A percentile compares a stretch with the other conserved stretches of the same genome.
phyloP scores from a whole-genome alignment of 1,140 invertebrate genomes.

The Cydia splendana region DNA sequence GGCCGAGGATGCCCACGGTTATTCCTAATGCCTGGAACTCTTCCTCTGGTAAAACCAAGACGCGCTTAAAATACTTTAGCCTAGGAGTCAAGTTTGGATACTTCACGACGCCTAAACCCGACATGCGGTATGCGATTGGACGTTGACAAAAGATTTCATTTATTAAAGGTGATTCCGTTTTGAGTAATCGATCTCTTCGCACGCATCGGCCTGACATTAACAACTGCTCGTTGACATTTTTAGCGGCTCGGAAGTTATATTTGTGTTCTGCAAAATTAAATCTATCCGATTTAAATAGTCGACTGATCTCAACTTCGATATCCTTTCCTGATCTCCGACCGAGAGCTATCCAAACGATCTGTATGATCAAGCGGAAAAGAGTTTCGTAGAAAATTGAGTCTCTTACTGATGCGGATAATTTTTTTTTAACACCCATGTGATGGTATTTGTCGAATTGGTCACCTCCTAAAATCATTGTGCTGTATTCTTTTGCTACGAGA shows the following conservation, averaged over 20 bases:
- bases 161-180: constrained; percentile 46
- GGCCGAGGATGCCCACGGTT: constrained; percentile 49
- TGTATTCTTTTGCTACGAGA: constrained; percentile 81
- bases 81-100: constrained; percentile 45
- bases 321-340: constrained; percentile 79
- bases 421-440: constrained; percentile 75
- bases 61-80: constrained; percentile 42
- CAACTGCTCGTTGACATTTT: constrained; percentile 40
- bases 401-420: constrained; percentile 75
- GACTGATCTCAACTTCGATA: constrained; percentile 80
- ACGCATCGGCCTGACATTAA: constrained; percentile 50
- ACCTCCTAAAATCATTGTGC: constrained; percentile 68
- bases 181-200: constrained; percentile 40
- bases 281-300: constrained; percentile 79
- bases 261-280: constrained; percentile 74
- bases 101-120: constrained; percentile 53
- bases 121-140: constrained; percentile 47
- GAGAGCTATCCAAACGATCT: constrained; percentile 82
- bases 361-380: constrained; percentile 77
- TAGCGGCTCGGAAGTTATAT: constrained; percentile 39
- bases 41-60: constrained; percentile 42
- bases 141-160: constrained; percentile 47
- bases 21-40: constrained; percentile 37
- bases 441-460: constrained; percentile 72
- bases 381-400: constrained; percentile 80